Percentiles rank a stretch among this genome's conserved stretches.
These are phyloP conservation scores for Manis crassicaudata DNA, from an alignment of 2,797 vertebrate genomes.

Conservation along the genomic window DNA sequence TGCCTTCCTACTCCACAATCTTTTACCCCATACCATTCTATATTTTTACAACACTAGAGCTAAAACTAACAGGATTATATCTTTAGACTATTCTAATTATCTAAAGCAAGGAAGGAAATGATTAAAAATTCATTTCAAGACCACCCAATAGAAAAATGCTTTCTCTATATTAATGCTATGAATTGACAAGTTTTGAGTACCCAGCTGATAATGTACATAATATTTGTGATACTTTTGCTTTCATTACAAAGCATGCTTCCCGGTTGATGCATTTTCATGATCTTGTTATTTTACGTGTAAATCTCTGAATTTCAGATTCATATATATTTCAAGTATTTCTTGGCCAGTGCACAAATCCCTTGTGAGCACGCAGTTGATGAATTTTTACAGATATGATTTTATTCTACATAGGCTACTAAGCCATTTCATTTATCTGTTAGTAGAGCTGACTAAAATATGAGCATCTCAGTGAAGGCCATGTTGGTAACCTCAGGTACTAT, in stretches of 20 bases:
- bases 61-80: conserved; percentile 31
- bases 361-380: conserved; percentile 45
- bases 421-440: conserved; percentile 16
- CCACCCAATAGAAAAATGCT: not conserved
- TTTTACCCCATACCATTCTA: not conserved
- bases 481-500: conserved; percentile 35
- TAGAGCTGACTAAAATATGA: conserved; percentile 38
- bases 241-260: not conserved
- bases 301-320: conserved; percentile 47
- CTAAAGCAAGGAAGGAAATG: conserved; percentile 13
- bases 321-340: conserved; percentile 36
- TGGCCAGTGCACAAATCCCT: conserved; percentile 47
- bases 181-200: not conserved
- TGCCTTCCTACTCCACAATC: too few species aligned
- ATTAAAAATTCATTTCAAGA: conserved; percentile 39
- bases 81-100: conserved; percentile 10
- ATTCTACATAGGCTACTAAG: conserved; percentile 54
- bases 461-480: not conserved
- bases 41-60: not conserved
- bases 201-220: not conserved
- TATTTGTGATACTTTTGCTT: not conserved
- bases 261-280: conserved; percentile 19
- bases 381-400: conserved; percentile 62
- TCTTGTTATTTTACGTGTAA: conserved; percentile 56
- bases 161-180: not conserved